These are phyloP conservation scores for Thaleichthys pacificus DNA, from an alignment of 2,797 vertebrate genomes.

Conservation along the genomic window DNA sequence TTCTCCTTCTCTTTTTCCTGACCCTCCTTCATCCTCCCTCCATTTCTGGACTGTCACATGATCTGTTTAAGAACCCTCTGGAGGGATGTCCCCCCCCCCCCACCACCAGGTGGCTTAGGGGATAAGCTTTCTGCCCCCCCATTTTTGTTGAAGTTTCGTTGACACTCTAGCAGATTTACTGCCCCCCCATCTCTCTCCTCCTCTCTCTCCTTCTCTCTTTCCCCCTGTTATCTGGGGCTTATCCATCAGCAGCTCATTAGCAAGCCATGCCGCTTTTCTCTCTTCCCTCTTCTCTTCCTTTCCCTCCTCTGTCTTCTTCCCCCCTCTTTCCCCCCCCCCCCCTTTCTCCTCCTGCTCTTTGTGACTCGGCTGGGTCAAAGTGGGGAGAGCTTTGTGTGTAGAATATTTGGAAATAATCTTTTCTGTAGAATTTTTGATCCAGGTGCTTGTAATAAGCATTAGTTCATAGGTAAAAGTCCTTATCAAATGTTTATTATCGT, in stretches of 20 bases:
- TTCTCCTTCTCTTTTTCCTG: constrained; percentile 31
- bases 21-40: constrained; percentile 37
- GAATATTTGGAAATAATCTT: too few species aligned
- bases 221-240: constrained; percentile 60
- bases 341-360: constrained; percentile 26
- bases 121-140: constrained; percentile 69
- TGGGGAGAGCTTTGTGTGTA: constrained; percentile 18
- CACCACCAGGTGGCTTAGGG: constrained; percentile 60
- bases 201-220: constrained; percentile 47
- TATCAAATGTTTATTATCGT: too few species aligned
- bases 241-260: constrained; percentile 76
- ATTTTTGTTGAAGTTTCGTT: constrained; percentile 58
- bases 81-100: constrained; percentile 47
- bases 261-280: constrained; percentile 29
- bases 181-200: constrained; percentile 47
- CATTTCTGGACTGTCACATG: constrained; percentile 72
- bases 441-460: too few species aligned
- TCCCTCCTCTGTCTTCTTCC: constrained; percentile 30
- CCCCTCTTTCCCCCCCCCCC: constrained; percentile 21
- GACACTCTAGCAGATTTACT: constrained; percentile 66
- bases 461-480: too few species aligned
- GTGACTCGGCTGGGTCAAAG: neutral
- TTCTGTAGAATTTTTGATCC: too few species aligned
- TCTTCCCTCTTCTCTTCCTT: constrained; percentile 7
- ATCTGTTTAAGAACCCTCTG: constrained; percentile 68